phyloP scores from a whole-genome alignment of 2,113 vertebrate species.

The Scomber colias region DNA sequence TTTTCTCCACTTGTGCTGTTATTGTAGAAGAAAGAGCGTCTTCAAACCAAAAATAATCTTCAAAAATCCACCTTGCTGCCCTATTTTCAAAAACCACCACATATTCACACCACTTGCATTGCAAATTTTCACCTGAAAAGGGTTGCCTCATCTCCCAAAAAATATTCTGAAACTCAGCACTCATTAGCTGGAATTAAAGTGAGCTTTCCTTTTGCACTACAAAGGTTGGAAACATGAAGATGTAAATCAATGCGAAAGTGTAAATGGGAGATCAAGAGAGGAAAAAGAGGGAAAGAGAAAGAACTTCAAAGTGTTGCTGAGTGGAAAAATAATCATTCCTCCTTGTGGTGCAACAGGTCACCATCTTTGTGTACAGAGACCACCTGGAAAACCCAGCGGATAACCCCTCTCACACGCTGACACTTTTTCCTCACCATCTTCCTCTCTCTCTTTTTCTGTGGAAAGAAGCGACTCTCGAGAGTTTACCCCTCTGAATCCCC shows the following conservation, averaged over 20 bases:
- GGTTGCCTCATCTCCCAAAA: conserved; percentile 44
- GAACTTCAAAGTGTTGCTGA: conserved; percentile 72
- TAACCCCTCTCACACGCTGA: background rate
- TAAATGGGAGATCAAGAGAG: conserved; percentile 29
- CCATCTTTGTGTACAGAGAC: conserved; percentile 19
- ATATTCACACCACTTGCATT: conserved; percentile 49
- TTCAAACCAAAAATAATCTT: conserved; percentile 40
- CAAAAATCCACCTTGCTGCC: conserved; percentile 33
- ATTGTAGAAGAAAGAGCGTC: conserved; percentile 22
- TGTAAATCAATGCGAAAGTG: conserved; percentile 71
- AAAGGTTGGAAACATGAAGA: conserved; percentile 72
- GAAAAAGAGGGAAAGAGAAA: background rate
- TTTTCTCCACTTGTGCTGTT: background rate
- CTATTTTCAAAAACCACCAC: conserved; percentile 51
- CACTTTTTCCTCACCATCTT: conserved; percentile 6
- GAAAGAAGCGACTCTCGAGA: conserved; percentile 29
- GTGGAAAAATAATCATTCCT: conserved; percentile 58
- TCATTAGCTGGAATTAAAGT: conserved; percentile 75
- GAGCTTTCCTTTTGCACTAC: conserved; percentile 78
- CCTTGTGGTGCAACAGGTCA: conserved; percentile 70
- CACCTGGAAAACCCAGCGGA: conserved; percentile 17
- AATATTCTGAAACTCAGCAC: conserved; percentile 49
- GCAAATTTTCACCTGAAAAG: conserved; percentile 75
- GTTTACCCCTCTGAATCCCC: conserved; percentile 35
- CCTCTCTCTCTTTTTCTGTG: conserved; percentile 1